Base-by-base conservation (phyloP, 2,797 vertebrate genomes). In the Florisuga fusca region DNA sequence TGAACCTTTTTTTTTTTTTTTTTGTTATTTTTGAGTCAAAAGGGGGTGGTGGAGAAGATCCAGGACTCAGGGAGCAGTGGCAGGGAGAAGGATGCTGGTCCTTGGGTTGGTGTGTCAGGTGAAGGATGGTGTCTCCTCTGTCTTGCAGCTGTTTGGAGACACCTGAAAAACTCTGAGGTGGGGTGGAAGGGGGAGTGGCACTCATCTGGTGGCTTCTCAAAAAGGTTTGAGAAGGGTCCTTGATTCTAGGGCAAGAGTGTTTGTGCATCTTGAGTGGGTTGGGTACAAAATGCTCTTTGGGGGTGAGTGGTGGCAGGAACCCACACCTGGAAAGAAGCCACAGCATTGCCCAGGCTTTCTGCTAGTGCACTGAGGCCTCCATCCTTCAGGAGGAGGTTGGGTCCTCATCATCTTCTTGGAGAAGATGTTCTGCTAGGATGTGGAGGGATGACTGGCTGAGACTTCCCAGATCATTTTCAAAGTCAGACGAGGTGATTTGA, bases 311-410 rank as follows among this genome's bases (percentile, higher is more conserved):
- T 5, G 22, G 34, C 41, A n/a, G 71, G 69, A 76, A 36, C 15
- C 33, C 12, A 31, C 20, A 36, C 2, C 53, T 77, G 41, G 62
- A 29, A 88, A 22, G 10, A 29, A 62, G 21, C 15, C 36, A 1
- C 2, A 6, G 34, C 34, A 5, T 51, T 1, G 0, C 10, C 6
- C 3, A 27, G 66, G 25, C 27, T 51, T 38, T 8, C 33, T n/a
- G 21, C 7, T 2, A 2, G 9, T 45, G 76, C 7, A 31, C 16
- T 26, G 22, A 38, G 15, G 7, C 4, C 63, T 41, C 9, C 26
- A 22, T 4, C 2, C 38, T 27, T 53, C 25, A 27, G 50, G 45
- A 68, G 9, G n/a, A 87, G 34, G 29, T 48, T 16, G 31, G 54
- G 45, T 59, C 33, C n/a, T 16, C 62, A 8, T 15, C 50, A 15